Evolutionary conservation across 1,140 invertebrate species (phyloP).

Genomic region (Drosophila tsacasi): DNA sequence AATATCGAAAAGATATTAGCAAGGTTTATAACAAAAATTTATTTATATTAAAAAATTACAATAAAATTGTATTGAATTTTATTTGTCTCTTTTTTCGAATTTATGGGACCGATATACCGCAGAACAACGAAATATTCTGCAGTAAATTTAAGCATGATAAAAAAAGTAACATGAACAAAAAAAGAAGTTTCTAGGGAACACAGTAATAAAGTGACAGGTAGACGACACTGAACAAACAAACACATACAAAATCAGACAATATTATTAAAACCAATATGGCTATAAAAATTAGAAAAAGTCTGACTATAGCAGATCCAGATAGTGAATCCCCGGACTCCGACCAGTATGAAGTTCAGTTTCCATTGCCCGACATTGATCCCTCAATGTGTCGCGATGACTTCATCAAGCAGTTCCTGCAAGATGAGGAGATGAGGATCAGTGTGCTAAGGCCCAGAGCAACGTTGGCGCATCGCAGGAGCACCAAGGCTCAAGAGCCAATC

Average conservation of each 20-base stretch:
- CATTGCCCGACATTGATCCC: conserved; percentile 46
- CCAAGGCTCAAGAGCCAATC: neutral
- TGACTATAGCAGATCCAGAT: neutral
- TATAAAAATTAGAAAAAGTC: neutral
- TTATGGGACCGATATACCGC: no score
- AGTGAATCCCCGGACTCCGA: neutral
- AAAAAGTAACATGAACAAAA: neutral
- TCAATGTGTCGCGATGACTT: conserved; percentile 55
- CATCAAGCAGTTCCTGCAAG: neutral
- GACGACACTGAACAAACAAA: neutral
- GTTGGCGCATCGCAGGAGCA: no score
- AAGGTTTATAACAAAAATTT: no score
- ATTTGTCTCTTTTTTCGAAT: no score
- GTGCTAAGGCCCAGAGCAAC: neutral
- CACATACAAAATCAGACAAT: neutral
- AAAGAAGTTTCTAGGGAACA: neutral
- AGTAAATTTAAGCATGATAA: no score
- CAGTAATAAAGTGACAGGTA: neutral
- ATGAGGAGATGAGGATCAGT: neutral
- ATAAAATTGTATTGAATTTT: no score
- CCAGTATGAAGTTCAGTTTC: conserved; percentile 22
- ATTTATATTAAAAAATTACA: no score
- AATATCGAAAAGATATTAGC: no score
- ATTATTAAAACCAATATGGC: neutral
- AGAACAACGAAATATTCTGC: no score